A percentile compares a stretch with the other conserved stretches of the same genome.
phyloP scores from a whole-genome alignment of 2,113 vertebrate genomes.

The Pangasianodon hypophthalmus region DNA sequence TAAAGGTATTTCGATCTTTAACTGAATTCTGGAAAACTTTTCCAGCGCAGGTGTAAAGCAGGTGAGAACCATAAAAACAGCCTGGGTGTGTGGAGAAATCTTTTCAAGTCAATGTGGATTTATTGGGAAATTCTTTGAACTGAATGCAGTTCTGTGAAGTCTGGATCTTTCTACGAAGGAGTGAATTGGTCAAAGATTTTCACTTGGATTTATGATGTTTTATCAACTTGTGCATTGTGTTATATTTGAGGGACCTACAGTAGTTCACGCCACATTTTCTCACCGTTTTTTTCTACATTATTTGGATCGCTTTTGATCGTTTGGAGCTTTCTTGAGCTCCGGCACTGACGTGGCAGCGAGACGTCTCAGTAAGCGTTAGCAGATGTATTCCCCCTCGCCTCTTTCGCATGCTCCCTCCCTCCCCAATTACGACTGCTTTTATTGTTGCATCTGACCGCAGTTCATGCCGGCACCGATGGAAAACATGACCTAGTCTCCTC shows the following conservation, averaged over 20 bases:
- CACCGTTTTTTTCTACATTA: not conserved
- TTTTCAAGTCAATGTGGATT: not conserved
- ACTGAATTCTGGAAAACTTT: not conserved
- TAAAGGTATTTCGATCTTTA: not conserved
- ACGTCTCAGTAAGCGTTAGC: constrained; percentile 47
- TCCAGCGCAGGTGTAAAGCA: not conserved
- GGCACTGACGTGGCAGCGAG: constrained; percentile 49
- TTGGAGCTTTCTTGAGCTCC: constrained; percentile 15
- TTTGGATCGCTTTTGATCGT: not conserved
- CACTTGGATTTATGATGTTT: not conserved
- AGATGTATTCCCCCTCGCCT: constrained; percentile 47
- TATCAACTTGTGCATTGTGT: not conserved
- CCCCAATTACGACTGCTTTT: constrained; percentile 41
- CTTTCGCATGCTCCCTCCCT: constrained; percentile 18
- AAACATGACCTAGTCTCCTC: constrained; percentile 43
- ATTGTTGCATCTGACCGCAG: constrained; percentile 42
- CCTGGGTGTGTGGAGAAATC: not conserved
- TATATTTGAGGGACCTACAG: not conserved
- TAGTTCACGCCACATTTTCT: not conserved
- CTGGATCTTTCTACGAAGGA: not conserved
- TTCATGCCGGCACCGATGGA: constrained; percentile 40
- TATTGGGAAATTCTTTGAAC: not conserved
- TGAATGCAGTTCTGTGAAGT: not conserved
- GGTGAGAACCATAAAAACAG: not conserved
- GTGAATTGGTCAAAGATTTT: not conserved